phyloP scores from a whole-genome alignment of 53 echinoderm and acorn worm species.

The Holothuria leucospilota region DNA sequence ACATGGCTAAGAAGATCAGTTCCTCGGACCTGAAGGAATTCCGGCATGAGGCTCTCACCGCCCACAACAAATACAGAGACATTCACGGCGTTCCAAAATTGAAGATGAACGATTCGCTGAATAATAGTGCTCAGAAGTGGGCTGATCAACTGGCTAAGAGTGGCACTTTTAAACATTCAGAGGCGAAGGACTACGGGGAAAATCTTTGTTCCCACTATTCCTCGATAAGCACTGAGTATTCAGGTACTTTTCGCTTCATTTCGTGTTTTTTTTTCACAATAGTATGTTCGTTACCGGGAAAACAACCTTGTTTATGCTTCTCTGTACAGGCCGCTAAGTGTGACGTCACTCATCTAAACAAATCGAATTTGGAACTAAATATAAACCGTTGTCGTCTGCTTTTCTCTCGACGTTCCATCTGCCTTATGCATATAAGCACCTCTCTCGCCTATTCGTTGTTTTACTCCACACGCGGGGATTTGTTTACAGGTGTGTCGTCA shows the following conservation, averaged over 20 bases:
- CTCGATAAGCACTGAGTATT: constrained; percentile 66
- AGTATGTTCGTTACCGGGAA: too few relatives aligned
- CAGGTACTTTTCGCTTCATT: constrained; percentile 59
- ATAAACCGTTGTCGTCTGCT: too few relatives aligned
- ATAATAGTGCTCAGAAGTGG: constrained; percentile 83
- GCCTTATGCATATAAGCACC: too few relatives aligned
- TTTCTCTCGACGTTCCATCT: too few relatives aligned
- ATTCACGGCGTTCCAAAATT: constrained; percentile 72
- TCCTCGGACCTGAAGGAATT: constrained; percentile 71
- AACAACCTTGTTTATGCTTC: too few relatives aligned
- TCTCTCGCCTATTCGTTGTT: too few relatives aligned
- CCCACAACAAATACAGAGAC: constrained; percentile 82
- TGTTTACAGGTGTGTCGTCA: too few relatives aligned
- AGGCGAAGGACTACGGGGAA: constrained; percentile 76
- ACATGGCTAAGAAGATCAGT: constrained; percentile 64
- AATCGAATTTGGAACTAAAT: too few relatives aligned
- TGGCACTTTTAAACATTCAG: constrained; percentile 74
- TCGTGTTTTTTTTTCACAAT: neutral
- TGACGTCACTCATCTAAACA: too few relatives aligned
- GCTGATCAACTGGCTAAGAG: constrained; percentile 80
- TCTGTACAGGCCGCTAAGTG: too few relatives aligned
- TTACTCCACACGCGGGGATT: too few relatives aligned
- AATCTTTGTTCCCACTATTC: constrained; percentile 87
- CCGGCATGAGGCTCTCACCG: constrained; percentile 78
- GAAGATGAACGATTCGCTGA: constrained; percentile 71